Percentiles rank a stretch among this genome's conserved stretches.
Evolutionary conservation across 1,140 invertebrate species (phyloP).

Genomic region (Drosophila punjabiensis): DNA sequence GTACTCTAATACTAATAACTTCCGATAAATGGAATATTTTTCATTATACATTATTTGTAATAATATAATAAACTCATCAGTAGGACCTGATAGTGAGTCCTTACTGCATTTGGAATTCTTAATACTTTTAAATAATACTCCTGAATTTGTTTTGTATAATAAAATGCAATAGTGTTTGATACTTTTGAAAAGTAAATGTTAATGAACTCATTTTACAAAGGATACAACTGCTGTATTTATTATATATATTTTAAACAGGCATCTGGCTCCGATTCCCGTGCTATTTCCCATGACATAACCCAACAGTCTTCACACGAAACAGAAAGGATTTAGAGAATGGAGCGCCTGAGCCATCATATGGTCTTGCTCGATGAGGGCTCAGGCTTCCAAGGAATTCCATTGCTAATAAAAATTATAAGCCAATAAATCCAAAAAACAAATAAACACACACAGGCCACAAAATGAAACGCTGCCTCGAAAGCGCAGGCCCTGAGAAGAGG

Average conservation of each 20-base stretch:
- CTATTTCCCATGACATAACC: conserved; percentile 20
- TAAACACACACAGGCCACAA: conserved; percentile 48
- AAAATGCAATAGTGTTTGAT: not conserved
- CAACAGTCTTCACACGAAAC: conserved; percentile 34
- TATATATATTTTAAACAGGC: not conserved
- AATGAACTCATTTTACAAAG: not conserved
- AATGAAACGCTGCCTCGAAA: conserved; percentile 65
- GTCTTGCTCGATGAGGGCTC: conserved; percentile 20
- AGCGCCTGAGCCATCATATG: conserved; percentile 45
- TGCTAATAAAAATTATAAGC: conserved; percentile 84
- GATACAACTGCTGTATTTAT: not conserved
- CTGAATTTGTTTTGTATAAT: not conserved
- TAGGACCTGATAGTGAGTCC: no score
- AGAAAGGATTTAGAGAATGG: not conserved
- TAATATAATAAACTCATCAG: not conserved
- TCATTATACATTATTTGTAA: no score
- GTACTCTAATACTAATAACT: not conserved
- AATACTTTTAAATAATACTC: not conserved
- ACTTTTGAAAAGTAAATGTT: not conserved
- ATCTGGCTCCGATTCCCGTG: not conserved
- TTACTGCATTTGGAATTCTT: no score
- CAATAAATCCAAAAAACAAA: conserved; percentile 77
- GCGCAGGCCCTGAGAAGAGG: conserved; percentile 27
- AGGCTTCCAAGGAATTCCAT: conserved; percentile 73
- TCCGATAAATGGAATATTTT: not conserved